Conservation (phyloP, 2,888 invertebrate genomes). For the Scaptomyza tumidula region DNA sequence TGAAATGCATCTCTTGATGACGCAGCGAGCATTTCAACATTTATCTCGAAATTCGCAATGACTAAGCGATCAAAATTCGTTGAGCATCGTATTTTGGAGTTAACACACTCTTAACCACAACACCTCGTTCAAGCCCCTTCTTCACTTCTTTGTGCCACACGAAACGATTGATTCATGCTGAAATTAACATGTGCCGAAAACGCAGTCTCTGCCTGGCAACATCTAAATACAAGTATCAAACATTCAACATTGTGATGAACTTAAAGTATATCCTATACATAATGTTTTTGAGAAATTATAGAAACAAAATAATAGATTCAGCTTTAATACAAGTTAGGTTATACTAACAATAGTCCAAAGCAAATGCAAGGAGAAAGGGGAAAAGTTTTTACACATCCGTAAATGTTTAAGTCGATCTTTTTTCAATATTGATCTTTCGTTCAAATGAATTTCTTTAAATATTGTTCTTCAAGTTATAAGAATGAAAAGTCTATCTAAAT, state of each 20-base stretch:
- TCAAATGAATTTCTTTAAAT: too few relatives aligned
- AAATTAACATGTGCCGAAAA: conserved; percentile 48
- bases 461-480: too few relatives aligned
- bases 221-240: conserved; percentile 21
- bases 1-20: conserved; percentile 15
- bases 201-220: conserved; percentile 24
- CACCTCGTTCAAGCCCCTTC: background rate
- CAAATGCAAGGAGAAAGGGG: too few relatives aligned
- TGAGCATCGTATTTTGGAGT: conserved; percentile 25
- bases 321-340: too few relatives aligned
- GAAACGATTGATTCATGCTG: conserved; percentile 35
- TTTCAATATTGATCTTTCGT: too few relatives aligned
- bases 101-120: background rate
- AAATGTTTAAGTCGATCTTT: too few relatives aligned
- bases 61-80: conserved; percentile 45
- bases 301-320: too few relatives aligned
- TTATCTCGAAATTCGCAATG: conserved; percentile 43
- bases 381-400: too few relatives aligned
- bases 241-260: background rate
- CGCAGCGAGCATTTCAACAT: conserved; percentile 31
- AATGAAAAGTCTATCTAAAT: too few relatives aligned
- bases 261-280: conserved; percentile 18
- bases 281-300: too few relatives aligned
- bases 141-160: background rate
- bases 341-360: too few relatives aligned